Conservation (phyloP, 2,888 invertebrate species). For the Dyspetes luteomarginatus region DNA sequence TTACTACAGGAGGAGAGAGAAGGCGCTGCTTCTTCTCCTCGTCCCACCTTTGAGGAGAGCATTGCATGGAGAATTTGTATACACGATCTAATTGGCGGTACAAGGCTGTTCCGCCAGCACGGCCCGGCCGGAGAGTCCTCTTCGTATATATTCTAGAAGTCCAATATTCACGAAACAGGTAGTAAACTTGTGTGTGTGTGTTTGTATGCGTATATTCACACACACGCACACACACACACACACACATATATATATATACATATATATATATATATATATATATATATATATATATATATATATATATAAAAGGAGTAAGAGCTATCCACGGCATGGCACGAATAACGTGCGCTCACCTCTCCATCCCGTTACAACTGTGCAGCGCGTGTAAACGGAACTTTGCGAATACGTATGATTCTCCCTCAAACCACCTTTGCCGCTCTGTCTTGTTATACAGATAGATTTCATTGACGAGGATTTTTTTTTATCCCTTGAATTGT, state of each 20-base stretch:
- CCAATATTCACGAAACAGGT: constrained; percentile 56
- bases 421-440: not conserved
- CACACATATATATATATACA: too few relatives aligned
- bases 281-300: too few relatives aligned
- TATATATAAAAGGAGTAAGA: constrained; percentile 31
- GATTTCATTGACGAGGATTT: constrained; percentile 4
- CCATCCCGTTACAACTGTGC: constrained; percentile 48
- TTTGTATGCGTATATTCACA: not conserved
- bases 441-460: constrained; percentile 19
- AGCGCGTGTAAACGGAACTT: constrained; percentile 52
- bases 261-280: too few relatives aligned
- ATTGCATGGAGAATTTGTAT: constrained; percentile 59
- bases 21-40: not conserved
- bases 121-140: constrained; percentile 23
- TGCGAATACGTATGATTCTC: constrained; percentile 41
- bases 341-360: constrained; percentile 56
- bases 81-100: constrained; percentile 64
- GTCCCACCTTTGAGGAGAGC: constrained; percentile 44
- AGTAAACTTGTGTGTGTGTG: constrained; percentile 5
- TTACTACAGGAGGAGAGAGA: constrained; percentile 17
- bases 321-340: constrained; percentile 64
- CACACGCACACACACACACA: too few relatives aligned
- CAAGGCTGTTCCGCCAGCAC: constrained; percentile 58
- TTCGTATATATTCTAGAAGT: constrained; percentile 36
- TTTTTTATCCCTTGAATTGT: not conserved